A percentile compares a stretch with the other conserved stretches of the same genome.
Conservation (phyloP, 2,113 vertebrate genomes). For the Mus pahari region DNA sequence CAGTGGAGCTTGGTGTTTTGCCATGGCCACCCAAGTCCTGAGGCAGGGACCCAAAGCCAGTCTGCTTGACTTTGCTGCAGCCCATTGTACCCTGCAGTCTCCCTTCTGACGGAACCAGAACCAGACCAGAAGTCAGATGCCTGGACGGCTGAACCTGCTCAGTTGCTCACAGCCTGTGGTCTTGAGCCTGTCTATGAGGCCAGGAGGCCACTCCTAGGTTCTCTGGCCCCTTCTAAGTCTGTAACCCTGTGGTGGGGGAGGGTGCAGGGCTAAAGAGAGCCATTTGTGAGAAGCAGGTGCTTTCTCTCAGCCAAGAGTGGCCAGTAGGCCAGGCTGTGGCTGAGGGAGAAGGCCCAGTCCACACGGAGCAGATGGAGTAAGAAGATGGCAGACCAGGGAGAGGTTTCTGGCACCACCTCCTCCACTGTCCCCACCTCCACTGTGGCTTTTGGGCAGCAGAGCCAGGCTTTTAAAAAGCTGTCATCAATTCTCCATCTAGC, state of each 20-base stretch:
- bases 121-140: not conserved
- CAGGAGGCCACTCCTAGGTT: not conserved
- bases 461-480: constrained; percentile 31
- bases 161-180: not conserved
- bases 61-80: not conserved
- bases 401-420: not conserved
- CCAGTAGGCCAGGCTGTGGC: not conserved
- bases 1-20: not conserved
- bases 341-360: not conserved
- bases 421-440: constrained; percentile 2
- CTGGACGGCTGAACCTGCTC: accelerated
- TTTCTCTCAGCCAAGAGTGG: not conserved
- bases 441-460: constrained; percentile 52
- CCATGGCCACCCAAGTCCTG: not conserved
- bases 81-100: accelerated
- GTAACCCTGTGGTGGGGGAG: not conserved
- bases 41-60: not conserved
- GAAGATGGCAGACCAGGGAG: not conserved
- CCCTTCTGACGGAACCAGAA: not conserved
- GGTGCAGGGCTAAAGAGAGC: not conserved
- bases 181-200: not conserved
- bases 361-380: not conserved
- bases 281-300: not conserved
- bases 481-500: not conserved
- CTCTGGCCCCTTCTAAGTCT: not conserved